These are phyloP conservation scores for Bergia sp. DNA, from an alignment of 92 coral and sea anemone genomes.

Conservation along the genomic window DNA sequence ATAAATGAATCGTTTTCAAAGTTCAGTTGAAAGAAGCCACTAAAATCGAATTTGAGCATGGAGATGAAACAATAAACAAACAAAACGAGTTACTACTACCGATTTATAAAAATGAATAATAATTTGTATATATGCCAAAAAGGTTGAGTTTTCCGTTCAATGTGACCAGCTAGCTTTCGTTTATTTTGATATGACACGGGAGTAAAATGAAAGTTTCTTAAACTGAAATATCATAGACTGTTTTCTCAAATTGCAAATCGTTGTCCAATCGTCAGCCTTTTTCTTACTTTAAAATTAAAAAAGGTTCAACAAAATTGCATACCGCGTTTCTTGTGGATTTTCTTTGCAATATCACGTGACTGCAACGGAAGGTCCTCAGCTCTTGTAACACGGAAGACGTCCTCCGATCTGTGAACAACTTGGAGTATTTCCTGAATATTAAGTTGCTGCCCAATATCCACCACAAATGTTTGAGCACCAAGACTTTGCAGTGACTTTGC, in stretches of 20 bases:
- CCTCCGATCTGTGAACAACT: slow-evolving; percentile 38
- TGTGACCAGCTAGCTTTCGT: too few relatives aligned
- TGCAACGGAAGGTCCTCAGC: slow-evolving; percentile 4
- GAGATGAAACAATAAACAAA: too few relatives aligned
- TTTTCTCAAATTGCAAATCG: background rate
- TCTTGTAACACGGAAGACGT: slow-evolving; percentile 36
- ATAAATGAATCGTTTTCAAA: too few relatives aligned
- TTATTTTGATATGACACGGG: too few relatives aligned
- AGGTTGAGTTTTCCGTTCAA: too few relatives aligned
- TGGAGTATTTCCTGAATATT: slow-evolving; percentile 35
- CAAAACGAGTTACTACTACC: too few relatives aligned
- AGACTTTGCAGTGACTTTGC: slow-evolving; percentile 40
- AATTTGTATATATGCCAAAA: too few relatives aligned
- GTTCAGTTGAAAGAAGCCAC: too few relatives aligned
- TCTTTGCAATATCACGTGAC: slow-evolving; percentile 25
- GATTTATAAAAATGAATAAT: too few relatives aligned
- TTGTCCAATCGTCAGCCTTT: background rate
- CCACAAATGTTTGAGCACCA: slow-evolving; percentile 55
- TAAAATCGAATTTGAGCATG: too few relatives aligned
- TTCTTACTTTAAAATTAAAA: background rate
- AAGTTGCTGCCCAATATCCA: slow-evolving; percentile 44
- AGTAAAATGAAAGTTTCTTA: background rate
- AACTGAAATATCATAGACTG: background rate
- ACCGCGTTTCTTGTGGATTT: slow-evolving; percentile 33
- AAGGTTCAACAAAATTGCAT: background rate